These are phyloP conservation scores for Solen grandis DNA, from an alignment of 1,140 invertebrate genomes.

Conservation along the genomic window DNA sequence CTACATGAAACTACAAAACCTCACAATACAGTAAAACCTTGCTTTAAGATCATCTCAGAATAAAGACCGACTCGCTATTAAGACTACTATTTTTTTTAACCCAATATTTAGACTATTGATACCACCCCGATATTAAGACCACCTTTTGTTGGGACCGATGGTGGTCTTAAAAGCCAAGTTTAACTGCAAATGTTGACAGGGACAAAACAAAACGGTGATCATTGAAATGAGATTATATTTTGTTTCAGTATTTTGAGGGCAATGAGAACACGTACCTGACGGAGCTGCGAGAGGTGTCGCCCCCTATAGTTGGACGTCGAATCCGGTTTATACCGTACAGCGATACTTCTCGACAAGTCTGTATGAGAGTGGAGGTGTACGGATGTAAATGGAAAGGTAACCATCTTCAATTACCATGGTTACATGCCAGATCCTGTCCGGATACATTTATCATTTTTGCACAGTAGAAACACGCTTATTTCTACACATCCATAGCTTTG, in stretches of 20 bases:
- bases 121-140: too few relatives aligned
- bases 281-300: conserved; percentile 70
- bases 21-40: too few relatives aligned
- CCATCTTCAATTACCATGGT: background rate
- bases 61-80: too few relatives aligned
- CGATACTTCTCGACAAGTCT: conserved; percentile 69
- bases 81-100: too few relatives aligned
- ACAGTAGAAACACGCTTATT: background rate
- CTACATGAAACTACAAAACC: too few relatives aligned
- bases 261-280: conserved; percentile 75
- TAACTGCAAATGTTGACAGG: too few relatives aligned
- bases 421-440: background rate
- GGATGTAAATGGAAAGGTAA: conserved; percentile 75
- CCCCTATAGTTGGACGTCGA: conserved; percentile 75
- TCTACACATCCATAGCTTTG: background rate
- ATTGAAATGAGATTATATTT: too few relatives aligned
- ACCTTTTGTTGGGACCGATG: too few relatives aligned
- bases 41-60: too few relatives aligned
- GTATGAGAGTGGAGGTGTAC: conserved; percentile 76
- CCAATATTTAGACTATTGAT: too few relatives aligned
- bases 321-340: conserved; percentile 75
- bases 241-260: conserved; percentile 71
- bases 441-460: background rate
- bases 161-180: too few relatives aligned
- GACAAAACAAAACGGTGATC: too few relatives aligned